Conservation (phyloP, 2,113 vertebrate genomes). For the Ondatra zibethicus region DNA sequence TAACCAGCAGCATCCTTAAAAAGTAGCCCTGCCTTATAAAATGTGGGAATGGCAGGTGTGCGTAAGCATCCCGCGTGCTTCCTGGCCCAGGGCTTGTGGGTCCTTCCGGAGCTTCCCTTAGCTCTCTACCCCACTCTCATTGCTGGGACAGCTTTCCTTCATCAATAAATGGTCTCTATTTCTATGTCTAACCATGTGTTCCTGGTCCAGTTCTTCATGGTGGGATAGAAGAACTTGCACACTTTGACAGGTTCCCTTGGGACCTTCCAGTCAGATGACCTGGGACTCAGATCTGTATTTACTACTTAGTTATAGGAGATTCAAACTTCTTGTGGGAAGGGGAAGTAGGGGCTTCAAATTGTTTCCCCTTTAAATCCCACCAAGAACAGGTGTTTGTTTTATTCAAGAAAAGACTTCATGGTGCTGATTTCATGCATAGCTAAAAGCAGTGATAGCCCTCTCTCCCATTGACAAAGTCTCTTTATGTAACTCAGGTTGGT, state of each 20-base stretch:
- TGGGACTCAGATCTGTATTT: neutral
- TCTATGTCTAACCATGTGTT: neutral
- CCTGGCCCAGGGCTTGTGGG: neutral
- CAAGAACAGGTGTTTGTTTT: slow-evolving; percentile 64
- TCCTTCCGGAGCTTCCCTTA: too few species aligned
- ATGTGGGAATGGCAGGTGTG: neutral
- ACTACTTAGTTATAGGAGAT: neutral
- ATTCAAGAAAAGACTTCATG: slow-evolving; percentile 34
- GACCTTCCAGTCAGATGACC: neutral
- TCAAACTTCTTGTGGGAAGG: slow-evolving; percentile 45
- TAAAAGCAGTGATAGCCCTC: neutral
- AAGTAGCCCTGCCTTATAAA: neutral
- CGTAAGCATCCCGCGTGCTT: neutral
- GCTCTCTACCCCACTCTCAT: neutral
- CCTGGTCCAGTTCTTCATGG: neutral
- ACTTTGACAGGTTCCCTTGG: too few species aligned
- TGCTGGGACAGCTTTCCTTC: neutral
- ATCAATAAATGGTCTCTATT: neutral
- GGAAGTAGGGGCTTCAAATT: slow-evolving; percentile 50
- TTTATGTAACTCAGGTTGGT: neutral
- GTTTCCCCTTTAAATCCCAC: slow-evolving; percentile 60
- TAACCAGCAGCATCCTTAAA: too few species aligned
- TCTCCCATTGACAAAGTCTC: neutral
- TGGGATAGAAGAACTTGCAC: neutral
- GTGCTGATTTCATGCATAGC: slow-evolving; percentile 51